A percentile compares a stretch with the other conserved stretches of the same genome.
These are phyloP conservation scores for Karalla daura DNA, from an alignment of 2,797 vertebrate genomes.

Conservation along the genomic window DNA sequence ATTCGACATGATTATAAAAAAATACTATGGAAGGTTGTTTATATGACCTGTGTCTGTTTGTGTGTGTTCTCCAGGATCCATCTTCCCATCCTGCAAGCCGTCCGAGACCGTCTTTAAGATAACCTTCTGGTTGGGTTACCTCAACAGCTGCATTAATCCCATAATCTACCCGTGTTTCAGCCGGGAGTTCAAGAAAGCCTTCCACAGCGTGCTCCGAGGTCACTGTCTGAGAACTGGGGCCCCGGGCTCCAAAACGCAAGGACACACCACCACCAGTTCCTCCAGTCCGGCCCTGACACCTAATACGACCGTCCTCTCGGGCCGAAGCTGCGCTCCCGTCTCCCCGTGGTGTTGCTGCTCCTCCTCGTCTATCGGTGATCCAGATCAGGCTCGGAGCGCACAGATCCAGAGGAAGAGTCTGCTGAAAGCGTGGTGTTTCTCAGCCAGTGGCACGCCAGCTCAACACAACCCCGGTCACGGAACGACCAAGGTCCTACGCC, in stretches of 20 bases:
- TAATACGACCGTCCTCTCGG: constrained; percentile 51
- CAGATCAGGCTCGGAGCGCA: constrained; percentile 46
- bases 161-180: constrained; percentile 97
- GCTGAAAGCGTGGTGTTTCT: constrained; percentile 89
- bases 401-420: constrained; percentile 85
- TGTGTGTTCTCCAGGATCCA: constrained; percentile 86
- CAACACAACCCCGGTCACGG: constrained; percentile 24
- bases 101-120: constrained; percentile 96
- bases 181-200: constrained; percentile 96
- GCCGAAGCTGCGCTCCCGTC: background rate
- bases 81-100: constrained; percentile 93
- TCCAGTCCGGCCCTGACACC: constrained; percentile 1
- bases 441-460: constrained; percentile 49
- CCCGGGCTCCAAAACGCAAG: constrained; percentile 57
- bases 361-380: constrained; percentile 13
- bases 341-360: constrained; percentile 58
- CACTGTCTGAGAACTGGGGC: constrained; percentile 84
- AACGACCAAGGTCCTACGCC: constrained; percentile 83
- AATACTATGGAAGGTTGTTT: too few relatives aligned
- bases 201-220: constrained; percentile 89
- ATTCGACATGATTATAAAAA: too few relatives aligned
- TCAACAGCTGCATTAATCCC: constrained; percentile 99
- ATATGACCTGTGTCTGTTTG: too few relatives aligned
- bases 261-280: constrained; percentile 54
- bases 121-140: constrained; percentile 97